Conservation (phyloP, 2,888 invertebrate genomes). For the Glaucopsyche alexis region DNA sequence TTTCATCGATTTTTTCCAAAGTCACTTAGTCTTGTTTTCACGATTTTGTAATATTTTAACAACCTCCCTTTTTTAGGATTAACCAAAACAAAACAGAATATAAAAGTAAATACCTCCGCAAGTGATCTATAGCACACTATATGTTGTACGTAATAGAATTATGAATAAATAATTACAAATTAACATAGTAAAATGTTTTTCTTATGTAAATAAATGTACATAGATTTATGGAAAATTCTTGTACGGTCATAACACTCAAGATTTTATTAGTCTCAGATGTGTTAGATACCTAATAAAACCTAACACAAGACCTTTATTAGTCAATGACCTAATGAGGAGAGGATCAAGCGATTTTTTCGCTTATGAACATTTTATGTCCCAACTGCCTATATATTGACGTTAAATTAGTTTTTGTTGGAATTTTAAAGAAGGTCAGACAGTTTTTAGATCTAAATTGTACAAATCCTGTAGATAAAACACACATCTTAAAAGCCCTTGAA, state of each 20-base stretch:
- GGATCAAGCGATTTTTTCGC: slow-evolving; percentile 3
- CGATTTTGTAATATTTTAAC: too few species aligned
- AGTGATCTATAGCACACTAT: neutral
- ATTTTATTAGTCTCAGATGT: neutral
- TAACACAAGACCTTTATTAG: neutral
- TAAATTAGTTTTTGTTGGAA: neutral
- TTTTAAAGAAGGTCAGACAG: slow-evolving; percentile 3
- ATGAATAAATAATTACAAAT: neutral
- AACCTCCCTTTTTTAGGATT: too few species aligned
- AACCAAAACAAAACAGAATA: too few species aligned
- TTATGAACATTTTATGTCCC: neutral
- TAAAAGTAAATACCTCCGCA: too few species aligned
- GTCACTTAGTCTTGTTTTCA: neutral
- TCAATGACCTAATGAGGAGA: neutral
- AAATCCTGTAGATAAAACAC: neutral
- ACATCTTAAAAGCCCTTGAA: neutral
- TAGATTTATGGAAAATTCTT: slow-evolving; percentile 6
- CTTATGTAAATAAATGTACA: neutral
- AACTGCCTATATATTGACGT: neutral
- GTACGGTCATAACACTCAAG: neutral
- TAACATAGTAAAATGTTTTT: neutral
- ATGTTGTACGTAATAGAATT: neutral
- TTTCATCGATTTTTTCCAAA: too few species aligned
- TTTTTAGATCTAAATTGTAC: neutral
- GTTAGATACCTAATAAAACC: neutral